These are phyloP conservation scores for Netta rufina DNA, from an alignment of 2,797 vertebrate genomes.

Conservation along the genomic window DNA sequence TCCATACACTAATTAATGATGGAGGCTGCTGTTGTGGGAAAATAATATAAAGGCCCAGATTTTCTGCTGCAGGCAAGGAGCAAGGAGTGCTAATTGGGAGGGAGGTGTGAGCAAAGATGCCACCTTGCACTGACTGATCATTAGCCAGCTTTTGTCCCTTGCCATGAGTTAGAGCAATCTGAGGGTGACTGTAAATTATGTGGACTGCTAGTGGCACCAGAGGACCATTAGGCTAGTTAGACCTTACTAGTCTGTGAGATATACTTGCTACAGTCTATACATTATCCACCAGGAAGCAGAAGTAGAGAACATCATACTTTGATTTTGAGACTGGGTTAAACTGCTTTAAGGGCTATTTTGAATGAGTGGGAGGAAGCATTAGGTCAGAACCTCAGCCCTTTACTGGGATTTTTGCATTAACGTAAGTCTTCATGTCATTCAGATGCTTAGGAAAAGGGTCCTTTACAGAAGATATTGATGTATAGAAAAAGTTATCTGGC, in stretches of 20 bases:
- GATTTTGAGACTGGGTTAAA: background rate
- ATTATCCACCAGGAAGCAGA: background rate
- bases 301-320: background rate
- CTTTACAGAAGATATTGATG: background rate
- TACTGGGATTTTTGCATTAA: background rate
- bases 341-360: background rate
- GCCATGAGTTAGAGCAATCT: slow-evolving; percentile 23
- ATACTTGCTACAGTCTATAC: background rate
- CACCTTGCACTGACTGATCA: slow-evolving; percentile 57
- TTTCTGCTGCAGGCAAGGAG: slow-evolving; percentile 68
- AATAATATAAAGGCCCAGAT: slow-evolving; percentile 71
- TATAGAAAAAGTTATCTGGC: background rate
- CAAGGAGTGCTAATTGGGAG: slow-evolving; percentile 70
- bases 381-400: background rate
- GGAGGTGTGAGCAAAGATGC: slow-evolving; percentile 64
- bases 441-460: background rate
- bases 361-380: background rate
- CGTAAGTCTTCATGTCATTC: background rate
- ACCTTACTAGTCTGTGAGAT: background rate
- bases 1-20: slow-evolving; percentile 65
- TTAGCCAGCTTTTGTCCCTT: slow-evolving; percentile 61
- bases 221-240: background rate
- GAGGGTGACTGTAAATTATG: slow-evolving; percentile 30
- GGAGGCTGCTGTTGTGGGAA: slow-evolving; percentile 63
- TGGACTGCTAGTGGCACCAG: slow-evolving; percentile 26